Base-by-base conservation (phyloP, 2,113 vertebrate genomes). In the Hemichromis elongatus region DNA sequence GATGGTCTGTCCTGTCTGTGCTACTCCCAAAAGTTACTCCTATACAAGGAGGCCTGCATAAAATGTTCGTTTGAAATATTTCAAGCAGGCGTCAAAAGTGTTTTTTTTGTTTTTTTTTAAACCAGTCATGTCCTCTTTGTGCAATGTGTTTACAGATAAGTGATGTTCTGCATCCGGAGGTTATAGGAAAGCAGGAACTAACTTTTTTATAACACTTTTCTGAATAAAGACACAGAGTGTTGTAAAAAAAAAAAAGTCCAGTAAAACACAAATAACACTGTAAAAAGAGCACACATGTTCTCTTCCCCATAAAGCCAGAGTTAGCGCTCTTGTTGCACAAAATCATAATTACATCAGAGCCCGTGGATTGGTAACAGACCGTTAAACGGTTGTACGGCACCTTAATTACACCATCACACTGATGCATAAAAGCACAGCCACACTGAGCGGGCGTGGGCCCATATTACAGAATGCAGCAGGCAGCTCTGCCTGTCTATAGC, bases 71-170 rank as follows among this genome's bases (percentile, higher is more conserved):
- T 14, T 78, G 35, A 55, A 79, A 57, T 59, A 56, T 63, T 73
- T 70, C 12, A 26, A 57, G 68, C 45, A n/a, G 73, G 63, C 8
- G 26, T 86, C 56, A 54, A 24, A 77, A 21, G 7, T 14, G 2
- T 2, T 78, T 80, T 77, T 79, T 52, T n/a, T 55, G 1, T 57
- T 3, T 0, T 0, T 13, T 33, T 61, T 19, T 19, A n/a, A n/a
- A 18, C 5, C 45, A 85, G 59, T 55, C 80, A 80, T 7, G 85
- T 81, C 85, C 53, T 86, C 70, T 83, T 85, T 68, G 53, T 61
- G 75, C 84, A 84, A 9, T 5, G 86, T 89, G 85, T 89, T 89
- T 82, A 83, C 81, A 89, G 88, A 88, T 85, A 86, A 86, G 81
- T 78, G 77, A 80, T 35, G 77, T 33, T 83, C 87, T 57, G 77